Evolutionary conservation across 2,113 vertebrate genomes (phyloP).

Genomic region (Xenopus tropicalis): DNA sequence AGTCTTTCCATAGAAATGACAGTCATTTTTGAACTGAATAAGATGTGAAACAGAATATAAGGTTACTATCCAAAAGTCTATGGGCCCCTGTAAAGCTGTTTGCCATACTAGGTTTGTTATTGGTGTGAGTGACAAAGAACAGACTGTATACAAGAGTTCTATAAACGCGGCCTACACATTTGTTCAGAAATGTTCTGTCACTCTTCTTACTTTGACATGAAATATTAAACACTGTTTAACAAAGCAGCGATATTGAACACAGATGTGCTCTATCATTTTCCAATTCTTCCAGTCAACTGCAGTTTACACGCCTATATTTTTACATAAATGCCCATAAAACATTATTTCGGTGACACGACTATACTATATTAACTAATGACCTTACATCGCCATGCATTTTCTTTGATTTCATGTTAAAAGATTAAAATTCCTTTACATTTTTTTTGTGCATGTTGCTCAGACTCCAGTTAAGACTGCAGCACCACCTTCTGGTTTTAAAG

Average conservation of each 20-base stretch:
- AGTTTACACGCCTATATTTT: slow-evolving; percentile 62
- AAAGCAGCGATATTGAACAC: slow-evolving; percentile 68
- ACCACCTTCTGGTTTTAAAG: slow-evolving; percentile 59
- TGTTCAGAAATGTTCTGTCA: slow-evolving; percentile 60
- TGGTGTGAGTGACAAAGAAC: slow-evolving; percentile 63
- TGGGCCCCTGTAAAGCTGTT: slow-evolving; percentile 59
- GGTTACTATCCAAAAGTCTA: slow-evolving; percentile 42
- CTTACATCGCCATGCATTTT: slow-evolving; percentile 54
- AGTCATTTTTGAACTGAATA: not conserved
- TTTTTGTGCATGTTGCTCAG: slow-evolving; percentile 34
- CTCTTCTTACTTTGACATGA: slow-evolving; percentile 60
- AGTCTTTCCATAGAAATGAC: slow-evolving; percentile 18
- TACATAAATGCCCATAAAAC: slow-evolving; percentile 57
- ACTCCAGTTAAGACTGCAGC: slow-evolving; percentile 55
- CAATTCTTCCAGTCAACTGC: slow-evolving; percentile 65
- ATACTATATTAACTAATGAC: slow-evolving; percentile 64
- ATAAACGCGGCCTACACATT: slow-evolving; percentile 58
- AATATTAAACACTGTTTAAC: slow-evolving; percentile 74
- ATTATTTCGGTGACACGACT: slow-evolving; percentile 67
- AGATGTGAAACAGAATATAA: slow-evolving; percentile 25
- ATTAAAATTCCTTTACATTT: slow-evolving; percentile 13
- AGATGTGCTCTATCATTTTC: slow-evolving; percentile 70
- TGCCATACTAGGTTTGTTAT: slow-evolving; percentile 59
- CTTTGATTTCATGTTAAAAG: slow-evolving; percentile 51
- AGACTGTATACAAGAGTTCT: slow-evolving; percentile 54